Evolutionary conservation across 2,888 invertebrate genomes (phyloP).

Genomic region (Gnatocerus cornutus): DNA sequence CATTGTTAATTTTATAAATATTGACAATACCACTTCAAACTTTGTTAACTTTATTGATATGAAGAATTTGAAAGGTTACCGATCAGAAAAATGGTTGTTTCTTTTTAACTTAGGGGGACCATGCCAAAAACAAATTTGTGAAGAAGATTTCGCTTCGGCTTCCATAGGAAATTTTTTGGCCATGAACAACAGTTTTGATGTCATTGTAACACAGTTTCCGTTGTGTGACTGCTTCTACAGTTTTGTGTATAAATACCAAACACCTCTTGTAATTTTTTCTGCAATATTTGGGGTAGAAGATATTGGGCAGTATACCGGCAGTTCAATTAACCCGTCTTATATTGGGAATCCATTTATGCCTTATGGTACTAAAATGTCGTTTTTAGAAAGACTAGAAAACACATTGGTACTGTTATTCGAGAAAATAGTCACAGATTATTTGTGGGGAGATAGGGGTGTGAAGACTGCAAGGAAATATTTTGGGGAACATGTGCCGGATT

Average conservation of each 20-base stretch:
- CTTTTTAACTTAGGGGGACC: background rate
- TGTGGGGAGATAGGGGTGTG: too few relatives aligned
- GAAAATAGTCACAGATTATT: too few relatives aligned
- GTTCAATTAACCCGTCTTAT: conserved; percentile 70
- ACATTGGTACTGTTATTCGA: conserved; percentile 40
- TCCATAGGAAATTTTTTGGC: background rate
- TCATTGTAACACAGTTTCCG: background rate
- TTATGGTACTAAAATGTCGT: conserved; percentile 57
- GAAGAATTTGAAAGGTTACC: too few relatives aligned
- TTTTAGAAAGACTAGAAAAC: conserved; percentile 61
- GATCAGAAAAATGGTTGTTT: conserved; percentile 16
- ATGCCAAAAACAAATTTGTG: too few relatives aligned
- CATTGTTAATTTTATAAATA: too few relatives aligned
- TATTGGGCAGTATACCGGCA: conserved; percentile 56
- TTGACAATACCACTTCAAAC: too few relatives aligned
- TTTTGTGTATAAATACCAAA: background rate
- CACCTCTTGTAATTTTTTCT: background rate
- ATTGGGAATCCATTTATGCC: conserved; percentile 70
- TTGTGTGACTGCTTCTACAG: background rate
- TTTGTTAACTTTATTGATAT: too few relatives aligned
- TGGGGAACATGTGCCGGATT: too few relatives aligned
- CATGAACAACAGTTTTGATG: conserved; percentile 1
- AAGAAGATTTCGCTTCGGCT: too few relatives aligned
- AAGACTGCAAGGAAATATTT: too few relatives aligned
- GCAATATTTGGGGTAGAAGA: background rate